Evolutionary conservation across 2,888 invertebrate species (phyloP), one percentile per base, ranked within the genome.

Genomic region (Drosophila subquinaria): DNA sequence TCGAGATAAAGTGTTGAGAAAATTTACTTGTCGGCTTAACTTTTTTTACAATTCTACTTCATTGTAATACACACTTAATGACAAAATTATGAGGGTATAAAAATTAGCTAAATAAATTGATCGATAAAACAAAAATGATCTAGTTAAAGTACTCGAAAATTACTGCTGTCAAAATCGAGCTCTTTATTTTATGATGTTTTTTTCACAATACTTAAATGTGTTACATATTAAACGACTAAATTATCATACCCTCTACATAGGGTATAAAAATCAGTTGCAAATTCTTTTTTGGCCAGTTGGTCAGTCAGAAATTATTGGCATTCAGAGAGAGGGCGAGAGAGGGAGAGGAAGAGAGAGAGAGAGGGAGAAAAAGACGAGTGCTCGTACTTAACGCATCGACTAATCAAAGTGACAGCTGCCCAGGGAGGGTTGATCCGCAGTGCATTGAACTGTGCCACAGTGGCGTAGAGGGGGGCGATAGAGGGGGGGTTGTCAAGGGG

Each of bases 391-490:
- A 48, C 60, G 38, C 55, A 40, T 15, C 53, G 47, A 57, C 73
- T 65, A 69, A 65, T 77, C 78, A 65, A 45, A 48, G 51, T 56
- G 73, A 73, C 74, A 57, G 70, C 51, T 52, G 73, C 55, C 23
- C 64, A n/a, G 5, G 47, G 36, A 40, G 61, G 27, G 56, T 33
- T 45, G 71, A 33, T 30, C 36, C 45, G 11, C 38, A 36, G 65
- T 71, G 33, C 75, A 75, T 17, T 69, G 70, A 74, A 62, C 74
- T 30, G 45, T 9, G 47, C 30, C 10, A 20, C 27, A 15, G 36
- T 10, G 42, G 8, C 2, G 20, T 15, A 10, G 33, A 13, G 20
- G 30, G 23, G 11, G 27, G 13, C 27, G 27, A 3, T 0, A 23
- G 13, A 23, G 23, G 6, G 13, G 27, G 13, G 11, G 48, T 4